phyloP scores from a whole-genome alignment of 2,113 vertebrate species.

The Gallinago undulata region DNA sequence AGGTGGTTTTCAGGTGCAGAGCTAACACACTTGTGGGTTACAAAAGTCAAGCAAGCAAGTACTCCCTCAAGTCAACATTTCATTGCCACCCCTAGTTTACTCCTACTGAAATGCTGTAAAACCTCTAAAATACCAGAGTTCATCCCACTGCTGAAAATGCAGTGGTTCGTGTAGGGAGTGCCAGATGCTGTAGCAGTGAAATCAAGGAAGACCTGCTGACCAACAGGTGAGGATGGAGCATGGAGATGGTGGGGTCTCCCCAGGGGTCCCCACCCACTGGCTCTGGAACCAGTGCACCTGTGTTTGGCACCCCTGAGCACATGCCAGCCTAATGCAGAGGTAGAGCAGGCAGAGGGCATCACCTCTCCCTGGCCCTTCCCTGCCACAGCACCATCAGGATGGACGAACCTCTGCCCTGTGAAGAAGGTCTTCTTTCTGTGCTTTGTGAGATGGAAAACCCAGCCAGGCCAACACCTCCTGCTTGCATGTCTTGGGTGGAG shows the following conservation, averaged over 20 bases:
- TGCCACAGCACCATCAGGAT: background rate
- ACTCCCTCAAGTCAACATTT: background rate
- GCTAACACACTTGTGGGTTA: background rate
- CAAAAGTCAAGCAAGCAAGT: background rate
- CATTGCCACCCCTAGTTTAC: background rate
- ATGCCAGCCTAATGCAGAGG: background rate
- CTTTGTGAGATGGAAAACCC: background rate
- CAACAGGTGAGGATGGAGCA: background rate
- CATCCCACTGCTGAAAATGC: background rate
- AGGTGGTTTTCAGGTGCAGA: background rate
- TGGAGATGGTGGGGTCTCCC: background rate
- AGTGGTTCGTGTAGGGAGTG: background rate
- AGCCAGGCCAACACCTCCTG: accelerated
- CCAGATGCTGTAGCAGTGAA: background rate
- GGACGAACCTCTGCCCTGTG: background rate
- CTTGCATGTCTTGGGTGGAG: accelerated
- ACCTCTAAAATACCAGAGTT: background rate
- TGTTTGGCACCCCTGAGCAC: background rate
- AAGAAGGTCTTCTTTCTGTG: background rate
- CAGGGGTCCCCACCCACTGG: accelerated
- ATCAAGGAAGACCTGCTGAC: background rate
- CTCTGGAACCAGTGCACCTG: accelerated
- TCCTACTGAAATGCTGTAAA: background rate
- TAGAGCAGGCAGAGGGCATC: background rate
- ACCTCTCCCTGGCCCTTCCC: background rate